Evolutionary conservation across 2,888 invertebrate species (phyloP), one percentile per base, ranked within the genome.

Genomic region (Magallana nippona): DNA sequence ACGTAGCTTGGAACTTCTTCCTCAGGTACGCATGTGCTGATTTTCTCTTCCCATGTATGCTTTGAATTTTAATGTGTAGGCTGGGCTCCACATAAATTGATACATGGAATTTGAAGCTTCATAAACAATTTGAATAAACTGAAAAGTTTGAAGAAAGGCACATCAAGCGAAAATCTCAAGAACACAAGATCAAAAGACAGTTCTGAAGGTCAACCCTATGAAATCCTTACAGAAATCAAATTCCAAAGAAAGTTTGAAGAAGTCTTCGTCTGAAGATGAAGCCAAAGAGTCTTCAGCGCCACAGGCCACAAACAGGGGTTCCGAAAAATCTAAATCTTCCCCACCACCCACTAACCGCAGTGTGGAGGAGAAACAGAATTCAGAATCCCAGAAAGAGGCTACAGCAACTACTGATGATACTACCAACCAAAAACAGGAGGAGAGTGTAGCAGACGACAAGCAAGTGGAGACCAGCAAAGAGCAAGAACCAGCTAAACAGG

Each of bases 1-100:
- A 94, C 78, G 93, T 93, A 1, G 94, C 94, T 1, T 94, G 94
- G 94, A 91, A 94, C 83, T 94, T 94, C 91, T 94, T 94, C 89
- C 88, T 94, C 79, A 92, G 90, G 93, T 93, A 89, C 83, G 88
- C 79, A n/a, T n/a, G n/a, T n/a, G n/a, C n/a, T n/a, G n/a, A n/a
- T n/a, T n/a, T n/a, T n/a, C n/a, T n/a, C n/a, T n/a, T n/a, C n/a
- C n/a, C n/a, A n/a, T n/a, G n/a, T n/a, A n/a, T n/a, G n/a, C n/a
- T n/a, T n/a, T n/a, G n/a, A n/a, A n/a, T n/a, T n/a, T n/a, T n/a
- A n/a, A n/a, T n/a, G n/a, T n/a, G n/a, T n/a, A n/a, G n/a, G n/a
- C n/a, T n/a, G n/a, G n/a, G n/a, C n/a, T n/a, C n/a, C n/a, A n/a
- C n/a, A n/a, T n/a, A n/a, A n/a, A n/a, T n/a, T n/a, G n/a, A n/a